Evolutionary conservation across 2,113 vertebrate species (phyloP).

Genomic region (Lucifuga dentata): DNA sequence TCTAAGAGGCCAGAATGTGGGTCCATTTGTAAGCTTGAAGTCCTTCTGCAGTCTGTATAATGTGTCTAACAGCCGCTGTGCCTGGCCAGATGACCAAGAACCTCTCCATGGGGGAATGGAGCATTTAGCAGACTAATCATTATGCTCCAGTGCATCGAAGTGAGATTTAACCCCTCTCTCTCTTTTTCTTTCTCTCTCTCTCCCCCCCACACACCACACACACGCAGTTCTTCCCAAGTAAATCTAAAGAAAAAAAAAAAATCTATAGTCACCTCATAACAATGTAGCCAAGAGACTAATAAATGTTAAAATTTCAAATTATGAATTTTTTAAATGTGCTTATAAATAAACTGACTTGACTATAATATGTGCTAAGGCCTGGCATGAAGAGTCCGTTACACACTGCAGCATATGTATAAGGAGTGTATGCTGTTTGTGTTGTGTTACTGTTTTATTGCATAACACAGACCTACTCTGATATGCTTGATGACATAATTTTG

Average conservation of each 20-base stretch:
- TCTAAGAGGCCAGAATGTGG: constrained; percentile 7
- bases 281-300: too few relatives aligned
- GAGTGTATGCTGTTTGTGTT: not conserved
- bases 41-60: constrained; percentile 52
- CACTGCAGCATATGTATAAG: not conserved
- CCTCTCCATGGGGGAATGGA: constrained; percentile 35
- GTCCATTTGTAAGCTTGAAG: constrained; percentile 43
- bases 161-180: constrained; percentile 41
- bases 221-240: not conserved
- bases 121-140: constrained; percentile 67
- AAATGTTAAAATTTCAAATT: too few relatives aligned
- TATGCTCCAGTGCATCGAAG: constrained; percentile 52
- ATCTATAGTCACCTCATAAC: too few relatives aligned
- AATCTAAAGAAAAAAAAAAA: too few relatives aligned
- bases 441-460: not conserved
- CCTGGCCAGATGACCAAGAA: constrained; percentile 49
- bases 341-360: too few relatives aligned
- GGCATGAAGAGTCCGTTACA: too few relatives aligned
- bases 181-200: not conserved
- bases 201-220: not conserved
- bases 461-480: not conserved
- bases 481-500: not conserved
- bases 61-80: constrained; percentile 47
- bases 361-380: too few relatives aligned
- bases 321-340: too few relatives aligned